Percentiles rank a stretch among this genome's conserved stretches.
Conservation (phyloP, 2,797 vertebrate species). For the Syngnathus acus region DNA sequence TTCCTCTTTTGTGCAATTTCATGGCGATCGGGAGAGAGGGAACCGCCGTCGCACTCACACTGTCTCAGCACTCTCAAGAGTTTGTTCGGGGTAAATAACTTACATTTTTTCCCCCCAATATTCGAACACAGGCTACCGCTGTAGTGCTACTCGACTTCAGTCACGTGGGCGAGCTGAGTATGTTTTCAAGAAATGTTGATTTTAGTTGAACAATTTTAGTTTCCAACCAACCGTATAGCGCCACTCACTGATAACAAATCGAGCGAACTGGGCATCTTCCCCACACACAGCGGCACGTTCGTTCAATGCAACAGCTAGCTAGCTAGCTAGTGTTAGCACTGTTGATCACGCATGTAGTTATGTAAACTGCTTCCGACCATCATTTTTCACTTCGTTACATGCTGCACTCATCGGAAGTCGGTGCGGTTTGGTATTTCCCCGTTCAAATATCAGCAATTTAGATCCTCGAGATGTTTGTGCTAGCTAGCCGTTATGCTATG, state of each 20-base stretch:
- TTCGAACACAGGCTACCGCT: constrained; percentile 18
- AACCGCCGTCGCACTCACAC: constrained; percentile 64
- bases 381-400: background rate
- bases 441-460: constrained; percentile 14
- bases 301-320: background rate
- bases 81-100: constrained; percentile 66
- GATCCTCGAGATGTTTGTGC: constrained; percentile 30
- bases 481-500: constrained; percentile 38
- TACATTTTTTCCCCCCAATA: constrained; percentile 20
- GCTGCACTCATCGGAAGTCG: background rate
- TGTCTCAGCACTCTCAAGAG: constrained; percentile 64
- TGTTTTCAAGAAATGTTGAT: constrained; percentile 24
- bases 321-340: constrained; percentile 4
- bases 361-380: background rate
- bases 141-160: constrained; percentile 8
- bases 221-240: constrained; percentile 53
- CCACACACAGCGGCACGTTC: background rate
- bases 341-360: constrained; percentile 6
- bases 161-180: constrained; percentile 10
- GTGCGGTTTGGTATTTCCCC: background rate
- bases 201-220: background rate
- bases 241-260: constrained; percentile 63
- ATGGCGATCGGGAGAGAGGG: constrained; percentile 78
- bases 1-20: constrained; percentile 75
- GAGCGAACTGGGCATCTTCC: constrained; percentile 44